These are phyloP conservation scores for Cladorhizidae sp. DNA, from an alignment of 37 sponge, comb jelly and placozoan species.

Conservation along the genomic window DNA sequence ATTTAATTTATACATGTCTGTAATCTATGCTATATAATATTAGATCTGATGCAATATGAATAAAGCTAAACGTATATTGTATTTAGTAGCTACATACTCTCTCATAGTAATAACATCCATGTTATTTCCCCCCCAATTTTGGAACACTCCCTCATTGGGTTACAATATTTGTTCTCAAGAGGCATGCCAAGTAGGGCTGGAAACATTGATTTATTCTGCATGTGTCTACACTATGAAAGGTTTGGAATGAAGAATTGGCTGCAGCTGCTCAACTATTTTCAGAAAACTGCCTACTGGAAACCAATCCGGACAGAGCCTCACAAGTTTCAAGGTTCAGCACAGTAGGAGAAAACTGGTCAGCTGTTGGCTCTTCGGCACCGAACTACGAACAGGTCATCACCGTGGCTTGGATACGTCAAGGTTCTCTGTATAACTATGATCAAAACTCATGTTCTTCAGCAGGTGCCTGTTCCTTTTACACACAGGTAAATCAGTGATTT, in stretches of 20 bases:
- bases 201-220: too few relatives aligned
- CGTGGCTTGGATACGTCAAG: slow-evolving; percentile 1
- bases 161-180: too few relatives aligned
- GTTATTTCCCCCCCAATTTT: too few relatives aligned
- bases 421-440: slow-evolving; percentile 7
- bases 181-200: too few relatives aligned
- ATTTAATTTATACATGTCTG: too few relatives aligned
- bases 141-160: too few relatives aligned
- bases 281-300: slow-evolving; percentile 12
- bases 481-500: slow-evolving; percentile 37
- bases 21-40: too few relatives aligned
- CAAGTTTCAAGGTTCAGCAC: slow-evolving; percentile 20
- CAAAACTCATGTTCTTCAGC: slow-evolving; percentile 16
- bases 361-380: background rate
- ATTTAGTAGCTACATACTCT: too few relatives aligned
- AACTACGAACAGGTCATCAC: background rate
- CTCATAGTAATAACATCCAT: too few relatives aligned
- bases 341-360: slow-evolving; percentile 49
- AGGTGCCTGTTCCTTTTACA: slow-evolving; percentile 8
- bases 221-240: slow-evolving; percentile 7
- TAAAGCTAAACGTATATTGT: too few relatives aligned
- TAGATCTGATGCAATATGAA: too few relatives aligned
- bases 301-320: slow-evolving; percentile 26
- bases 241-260: slow-evolving; percentile 56
- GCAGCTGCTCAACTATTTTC: slow-evolving; percentile 39